phyloP scores from a whole-genome alignment of 2,113 vertebrate genomes.

The Platysternon megacephalum region DNA sequence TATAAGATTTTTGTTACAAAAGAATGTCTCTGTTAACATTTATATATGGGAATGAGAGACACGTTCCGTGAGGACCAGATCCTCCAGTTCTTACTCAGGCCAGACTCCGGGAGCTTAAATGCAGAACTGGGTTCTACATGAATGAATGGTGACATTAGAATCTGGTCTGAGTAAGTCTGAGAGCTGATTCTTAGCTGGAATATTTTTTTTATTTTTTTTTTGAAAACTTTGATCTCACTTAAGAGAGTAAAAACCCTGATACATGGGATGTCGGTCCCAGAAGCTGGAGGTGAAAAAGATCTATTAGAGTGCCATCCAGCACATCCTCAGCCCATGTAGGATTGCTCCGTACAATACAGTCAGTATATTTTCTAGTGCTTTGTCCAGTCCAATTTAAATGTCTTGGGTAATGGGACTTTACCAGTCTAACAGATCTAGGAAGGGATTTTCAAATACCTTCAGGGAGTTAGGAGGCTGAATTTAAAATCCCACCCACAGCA shows the following conservation, averaged over 20 bases:
- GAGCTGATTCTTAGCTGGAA: not conserved
- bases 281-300: not conserved
- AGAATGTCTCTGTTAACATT: not conserved
- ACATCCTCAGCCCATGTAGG: not conserved
- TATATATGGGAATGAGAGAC: not conserved
- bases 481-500: not conserved
- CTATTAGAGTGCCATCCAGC: not conserved
- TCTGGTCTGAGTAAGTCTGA: not conserved
- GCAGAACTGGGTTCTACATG: not conserved
- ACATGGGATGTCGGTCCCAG: not conserved
- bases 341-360: not conserved
- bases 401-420: not conserved
- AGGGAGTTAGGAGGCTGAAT: not conserved
- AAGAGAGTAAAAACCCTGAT: not conserved
- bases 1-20: not conserved
- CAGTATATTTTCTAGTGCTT: not conserved
- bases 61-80: not conserved
- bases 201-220: not conserved
- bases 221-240: not conserved
- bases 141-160: not conserved
- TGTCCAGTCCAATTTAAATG: not conserved
- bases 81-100: not conserved
- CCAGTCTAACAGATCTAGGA: not conserved
- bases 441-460: not conserved
- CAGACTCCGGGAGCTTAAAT: not conserved